Evolutionary conservation across 2,797 vertebrate genomes (phyloP), one percentile per base, ranked within the genome.

Genomic region (Acipenser transmontanus): DNA sequence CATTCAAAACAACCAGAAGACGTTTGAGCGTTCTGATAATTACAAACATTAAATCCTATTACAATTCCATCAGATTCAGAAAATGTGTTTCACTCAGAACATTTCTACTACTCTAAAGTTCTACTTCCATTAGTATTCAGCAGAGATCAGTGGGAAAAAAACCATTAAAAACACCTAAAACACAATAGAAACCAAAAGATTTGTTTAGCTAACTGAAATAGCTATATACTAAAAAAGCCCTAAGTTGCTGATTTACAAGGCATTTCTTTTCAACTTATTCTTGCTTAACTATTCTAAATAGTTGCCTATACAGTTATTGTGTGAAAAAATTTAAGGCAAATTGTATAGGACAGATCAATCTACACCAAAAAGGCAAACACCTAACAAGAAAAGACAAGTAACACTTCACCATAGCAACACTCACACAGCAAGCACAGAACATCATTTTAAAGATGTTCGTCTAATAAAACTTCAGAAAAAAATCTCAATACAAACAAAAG

Each of bases 271-370:
- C 81, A 84, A 91, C 85, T 79, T 89, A 75, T 86, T 89, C 87
- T 87, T 86, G 84, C 85, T 88, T 87, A 85, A 90, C 88, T 87
- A 78, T 86, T 91, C 88, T 88, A 84, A 85, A 86, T 88, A 90
- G 85, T 87, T 91, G 89, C 90, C 85, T 89, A 89, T 90, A 91
- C 88, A 94, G 90, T 89, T 91, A 89, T 83, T 91, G 89, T 92
- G 89, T 92, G 79, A 88, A 93, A 95, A 93, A 90, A 88, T 90
- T 93, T 94, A 95, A 98, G 95, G 94, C 94, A 96, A 93, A 92
- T 89, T 91, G 91, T 88, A 89, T 89, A 89, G 90, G 88, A 91
- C 90, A 91, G 89, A 88, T 91, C 86, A 91, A 89, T 87, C 88
- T 88, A 93, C 89, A 73, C 77, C 75, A 88, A 91, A 87, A 85